These are phyloP conservation scores for Anastrepha obliqua DNA, from an alignment of 1,140 invertebrate species.

Conservation along the genomic window DNA sequence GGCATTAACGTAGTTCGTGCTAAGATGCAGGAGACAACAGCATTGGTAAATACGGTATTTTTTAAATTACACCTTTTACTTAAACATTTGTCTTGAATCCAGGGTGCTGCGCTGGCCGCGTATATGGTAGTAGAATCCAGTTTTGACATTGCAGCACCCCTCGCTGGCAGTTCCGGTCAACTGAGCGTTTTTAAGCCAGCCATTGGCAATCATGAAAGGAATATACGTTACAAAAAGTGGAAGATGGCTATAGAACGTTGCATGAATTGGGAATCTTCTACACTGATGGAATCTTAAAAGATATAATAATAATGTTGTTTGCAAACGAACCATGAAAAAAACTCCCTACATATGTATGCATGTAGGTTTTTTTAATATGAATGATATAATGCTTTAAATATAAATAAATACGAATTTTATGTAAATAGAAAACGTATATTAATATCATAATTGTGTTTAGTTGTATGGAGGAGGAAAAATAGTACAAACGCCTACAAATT, in stretches of 20 bases:
- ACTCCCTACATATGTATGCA: too few species aligned
- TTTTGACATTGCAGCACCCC: slow-evolving; percentile 76
- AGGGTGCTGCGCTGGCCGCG: slow-evolving; percentile 87
- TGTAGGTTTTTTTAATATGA: too few species aligned
- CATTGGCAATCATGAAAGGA: slow-evolving; percentile 83
- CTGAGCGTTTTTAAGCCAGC: slow-evolving; percentile 78
- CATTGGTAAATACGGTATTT: slow-evolving; percentile 75
- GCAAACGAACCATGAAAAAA: not conserved
- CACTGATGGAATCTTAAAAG: slow-evolving; percentile 45
- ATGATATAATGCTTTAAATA: not conserved
- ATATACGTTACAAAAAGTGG: slow-evolving; percentile 86
- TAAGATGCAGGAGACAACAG: slow-evolving; percentile 89
- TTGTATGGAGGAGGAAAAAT: not conserved
- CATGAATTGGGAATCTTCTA: slow-evolving; percentile 83
- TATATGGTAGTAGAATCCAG: slow-evolving; percentile 80
- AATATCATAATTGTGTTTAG: slow-evolving; percentile 41
- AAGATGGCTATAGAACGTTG: slow-evolving; percentile 89
- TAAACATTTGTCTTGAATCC: not conserved
- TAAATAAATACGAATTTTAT: not conserved
- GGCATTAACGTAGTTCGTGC: slow-evolving; percentile 81
- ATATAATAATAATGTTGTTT: not conserved
- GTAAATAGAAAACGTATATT: slow-evolving; percentile 51
- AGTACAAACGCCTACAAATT: slow-evolving; percentile 4
- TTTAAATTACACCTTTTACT: not conserved
- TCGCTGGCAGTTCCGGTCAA: slow-evolving; percentile 73